Base-by-base conservation (phyloP, 2,888 invertebrate genomes). In the Napeogenes sylphis region DNA sequence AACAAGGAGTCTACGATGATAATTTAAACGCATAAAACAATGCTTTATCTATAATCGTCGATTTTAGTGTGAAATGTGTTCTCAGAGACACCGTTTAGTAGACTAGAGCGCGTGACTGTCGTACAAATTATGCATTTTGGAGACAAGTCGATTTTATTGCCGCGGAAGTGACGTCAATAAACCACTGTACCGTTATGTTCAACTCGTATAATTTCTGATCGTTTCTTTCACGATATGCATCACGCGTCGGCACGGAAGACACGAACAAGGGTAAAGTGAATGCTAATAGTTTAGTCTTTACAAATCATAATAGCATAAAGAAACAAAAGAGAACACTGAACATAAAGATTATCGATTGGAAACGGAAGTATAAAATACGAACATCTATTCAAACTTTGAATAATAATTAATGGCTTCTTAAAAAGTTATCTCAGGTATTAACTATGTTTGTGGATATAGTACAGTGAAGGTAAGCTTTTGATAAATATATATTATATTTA, bases 11-110 rank as follows among this genome's bases (percentile, higher is more conserved):
- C 78, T 82, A 83, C 82, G 84, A 84, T 83, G 82, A 85, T 87
- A 89, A 88, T 85, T 87, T 80, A 83, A 82, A 84, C 79, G 81
- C 85, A 89, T 88, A 89, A 90, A 89, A 89, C 85, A 87, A 84
- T 80, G 81, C 81, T 83, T 85, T 90, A 90, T 90, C 90, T 87
- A 82, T 78, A 79, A 90, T 89, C 87, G 78, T 79, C 78, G 84
- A 83, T 83, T 87, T 86, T 83, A 88, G 88, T 89, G 89, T 90
- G 87, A 89, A 90, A 88, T 88, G 89, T 89, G 86, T 88, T 88
- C 84, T 81, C 78, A 82, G 81, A 85, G 87, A 88, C 89, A 90
- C 89, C 88, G 84, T 90, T 90, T 90, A 90, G 89, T 86, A 87
- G 83, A 85, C 80, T 85, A 83, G 83, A 82, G 84, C 88, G 88